A percentile compares a stretch with the other conserved stretches of the same genome.
phyloP scores from a whole-genome alignment of 1,140 invertebrate species.

The Halyomorpha halys region DNA sequence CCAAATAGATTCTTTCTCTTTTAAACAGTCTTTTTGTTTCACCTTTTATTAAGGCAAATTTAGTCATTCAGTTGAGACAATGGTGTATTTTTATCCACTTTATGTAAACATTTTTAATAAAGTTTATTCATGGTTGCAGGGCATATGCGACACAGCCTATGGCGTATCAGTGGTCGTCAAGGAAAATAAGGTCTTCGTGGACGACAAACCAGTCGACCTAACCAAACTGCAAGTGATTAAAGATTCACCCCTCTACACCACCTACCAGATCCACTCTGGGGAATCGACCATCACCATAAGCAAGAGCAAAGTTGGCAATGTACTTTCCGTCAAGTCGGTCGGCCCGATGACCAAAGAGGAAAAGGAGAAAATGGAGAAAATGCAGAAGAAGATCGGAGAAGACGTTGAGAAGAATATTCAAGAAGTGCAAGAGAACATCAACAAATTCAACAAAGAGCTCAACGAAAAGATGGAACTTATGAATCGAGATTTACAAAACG shows the following conservation, averaged over 20 bases:
- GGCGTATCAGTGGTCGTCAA: not conserved
- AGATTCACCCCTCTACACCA: not conserved
- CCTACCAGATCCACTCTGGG: not conserved
- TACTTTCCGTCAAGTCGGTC: not conserved
- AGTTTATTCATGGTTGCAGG: too few relatives aligned
- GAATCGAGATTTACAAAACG: too few relatives aligned
- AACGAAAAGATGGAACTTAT: too few relatives aligned
- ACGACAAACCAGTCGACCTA: not conserved
- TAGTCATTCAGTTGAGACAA: too few relatives aligned
- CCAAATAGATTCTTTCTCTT: too few relatives aligned
- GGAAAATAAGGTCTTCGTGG: not conserved
- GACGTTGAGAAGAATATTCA: not conserved
- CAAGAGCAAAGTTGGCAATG: not conserved
- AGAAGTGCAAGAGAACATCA: not conserved
- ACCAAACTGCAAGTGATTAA: not conserved
- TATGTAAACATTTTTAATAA: too few relatives aligned
- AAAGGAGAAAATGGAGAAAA: not conserved
- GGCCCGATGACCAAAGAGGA: not conserved
- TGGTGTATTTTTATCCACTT: too few relatives aligned
- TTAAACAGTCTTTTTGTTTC: too few relatives aligned
- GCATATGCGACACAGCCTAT: not conserved
- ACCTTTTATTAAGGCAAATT: too few relatives aligned
- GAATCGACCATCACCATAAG: constrained; percentile 3
- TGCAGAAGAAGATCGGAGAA: not conserved
- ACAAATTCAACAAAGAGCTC: too few relatives aligned